A percentile compares a stretch with the other conserved stretches of the same genome.
Evolutionary conservation across 2,113 vertebrate genomes (phyloP).

Genomic region (Blennius ocellaris): DNA sequence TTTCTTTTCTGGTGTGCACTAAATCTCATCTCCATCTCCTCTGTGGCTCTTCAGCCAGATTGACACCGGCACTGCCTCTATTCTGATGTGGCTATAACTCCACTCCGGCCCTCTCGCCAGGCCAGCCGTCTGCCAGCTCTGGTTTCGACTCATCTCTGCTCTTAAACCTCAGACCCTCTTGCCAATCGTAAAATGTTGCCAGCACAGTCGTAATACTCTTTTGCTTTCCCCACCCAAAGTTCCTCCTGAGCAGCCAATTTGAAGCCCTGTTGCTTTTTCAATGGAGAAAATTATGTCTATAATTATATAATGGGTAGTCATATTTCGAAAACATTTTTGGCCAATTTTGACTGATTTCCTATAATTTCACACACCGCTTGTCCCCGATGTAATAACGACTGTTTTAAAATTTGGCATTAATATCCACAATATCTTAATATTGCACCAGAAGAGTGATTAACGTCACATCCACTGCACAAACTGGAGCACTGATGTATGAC

Average conservation of each 20-base stretch:
- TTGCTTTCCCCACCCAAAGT: conserved; percentile 8
- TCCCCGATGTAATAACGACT: background rate
- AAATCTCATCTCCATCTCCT: conserved; percentile 52
- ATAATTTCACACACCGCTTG: too few relatives aligned
- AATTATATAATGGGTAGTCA: too few relatives aligned
- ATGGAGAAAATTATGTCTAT: too few relatives aligned
- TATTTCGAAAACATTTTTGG: too few relatives aligned
- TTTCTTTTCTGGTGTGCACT: conserved; percentile 36
- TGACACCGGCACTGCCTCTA: conserved; percentile 32
- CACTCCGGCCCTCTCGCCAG: conserved; percentile 36
- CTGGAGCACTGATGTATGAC: too few relatives aligned
- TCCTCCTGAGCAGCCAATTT: conserved; percentile 12
- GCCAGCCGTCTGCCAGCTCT: conserved; percentile 50
- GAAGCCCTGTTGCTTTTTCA: background rate
- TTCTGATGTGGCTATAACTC: conserved; percentile 55
- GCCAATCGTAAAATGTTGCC: conserved; percentile 24
- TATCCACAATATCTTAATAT: background rate
- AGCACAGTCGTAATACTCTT: conserved; percentile 15
- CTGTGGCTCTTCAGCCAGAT: conserved; percentile 35
- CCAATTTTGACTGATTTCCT: too few relatives aligned
- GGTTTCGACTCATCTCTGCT: conserved; percentile 53
- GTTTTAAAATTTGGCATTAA: background rate
- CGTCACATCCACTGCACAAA: too few relatives aligned
- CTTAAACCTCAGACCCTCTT: conserved; percentile 37
- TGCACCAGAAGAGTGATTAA: too few relatives aligned